phyloP scores from a whole-genome alignment of 2,797 vertebrate genomes.

The Gallinago stenura region DNA sequence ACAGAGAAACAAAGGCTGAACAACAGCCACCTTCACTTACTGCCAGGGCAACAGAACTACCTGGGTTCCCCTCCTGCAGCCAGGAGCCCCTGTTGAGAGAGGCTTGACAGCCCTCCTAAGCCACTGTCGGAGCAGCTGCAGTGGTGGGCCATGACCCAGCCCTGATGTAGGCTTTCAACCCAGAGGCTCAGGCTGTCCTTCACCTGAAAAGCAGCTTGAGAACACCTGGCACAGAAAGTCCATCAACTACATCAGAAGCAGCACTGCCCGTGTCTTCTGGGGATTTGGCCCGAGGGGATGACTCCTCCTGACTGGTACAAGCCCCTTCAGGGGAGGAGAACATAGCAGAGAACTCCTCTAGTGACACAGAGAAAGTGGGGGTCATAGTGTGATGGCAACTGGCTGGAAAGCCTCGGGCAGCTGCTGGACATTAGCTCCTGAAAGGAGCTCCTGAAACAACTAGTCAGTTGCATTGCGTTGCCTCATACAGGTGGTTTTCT shows the following conservation, averaged over 20 bases:
- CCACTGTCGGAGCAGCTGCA: background rate
- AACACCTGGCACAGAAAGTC: background rate
- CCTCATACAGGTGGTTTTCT: background rate
- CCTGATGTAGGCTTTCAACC: background rate
- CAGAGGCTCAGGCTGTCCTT: background rate
- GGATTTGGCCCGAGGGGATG: background rate
- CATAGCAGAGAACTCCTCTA: background rate
- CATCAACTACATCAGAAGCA: background rate
- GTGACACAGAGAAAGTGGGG: background rate
- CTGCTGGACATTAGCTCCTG: background rate
- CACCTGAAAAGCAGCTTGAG: background rate
- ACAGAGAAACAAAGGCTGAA: background rate
- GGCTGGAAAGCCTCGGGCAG: background rate
- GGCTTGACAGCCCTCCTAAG: background rate
- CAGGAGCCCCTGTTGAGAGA: background rate
- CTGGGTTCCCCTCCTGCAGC: background rate
- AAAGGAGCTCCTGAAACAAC: background rate
- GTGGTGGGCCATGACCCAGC: accelerated
- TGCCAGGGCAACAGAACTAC: background rate
- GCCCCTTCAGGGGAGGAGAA: background rate
- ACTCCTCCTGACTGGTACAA: background rate
- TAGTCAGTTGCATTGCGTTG: background rate
- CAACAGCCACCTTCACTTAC: background rate
- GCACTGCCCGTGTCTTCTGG: background rate
- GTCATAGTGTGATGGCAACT: background rate